Conservation (phyloP, 2,113 vertebrate species). For the Pipra filicauda region DNA sequence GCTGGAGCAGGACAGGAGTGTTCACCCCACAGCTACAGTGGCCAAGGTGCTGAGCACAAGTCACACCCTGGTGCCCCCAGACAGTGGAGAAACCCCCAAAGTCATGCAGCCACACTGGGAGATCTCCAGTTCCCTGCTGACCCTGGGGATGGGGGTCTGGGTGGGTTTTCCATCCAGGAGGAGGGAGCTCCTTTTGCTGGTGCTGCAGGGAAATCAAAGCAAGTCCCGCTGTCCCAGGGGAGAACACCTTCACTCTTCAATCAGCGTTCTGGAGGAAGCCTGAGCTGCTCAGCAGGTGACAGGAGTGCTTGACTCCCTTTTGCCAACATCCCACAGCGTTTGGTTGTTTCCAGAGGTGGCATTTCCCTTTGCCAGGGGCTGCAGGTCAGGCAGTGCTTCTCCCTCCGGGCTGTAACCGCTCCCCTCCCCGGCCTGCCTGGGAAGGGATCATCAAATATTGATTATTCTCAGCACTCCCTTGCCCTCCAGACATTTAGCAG, state of each 20-base stretch:
- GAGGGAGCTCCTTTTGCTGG: not conserved
- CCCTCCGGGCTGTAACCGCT: not conserved
- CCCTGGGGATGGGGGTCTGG: fast-evolving
- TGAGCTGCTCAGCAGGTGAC: fast-evolving
- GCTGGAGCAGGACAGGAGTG: too few relatives aligned
- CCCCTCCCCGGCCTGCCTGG: not conserved
- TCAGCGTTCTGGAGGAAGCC: not conserved
- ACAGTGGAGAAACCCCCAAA: not conserved
- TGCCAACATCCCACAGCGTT: fast-evolving
- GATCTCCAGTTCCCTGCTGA: not conserved
- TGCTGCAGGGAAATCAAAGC: not conserved
- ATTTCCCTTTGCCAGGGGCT: not conserved
- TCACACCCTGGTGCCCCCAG: not conserved
- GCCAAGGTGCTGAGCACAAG: not conserved
- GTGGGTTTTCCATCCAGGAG: not conserved
- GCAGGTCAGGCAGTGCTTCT: not conserved
- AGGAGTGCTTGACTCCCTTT: not conserved
- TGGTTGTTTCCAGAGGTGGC: not conserved
- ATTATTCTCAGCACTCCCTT: not conserved
- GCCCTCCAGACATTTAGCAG: not conserved
- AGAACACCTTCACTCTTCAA: fast-evolving
- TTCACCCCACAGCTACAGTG: not conserved
- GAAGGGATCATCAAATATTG: not conserved
- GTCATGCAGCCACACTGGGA: not conserved
- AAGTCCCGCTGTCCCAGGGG: not conserved